Evolutionary conservation across 92 coral and sea anemone species (phyloP), one percentile per base, ranked within the genome.

Genomic region (Epizoanthus illoricatus): DNA sequence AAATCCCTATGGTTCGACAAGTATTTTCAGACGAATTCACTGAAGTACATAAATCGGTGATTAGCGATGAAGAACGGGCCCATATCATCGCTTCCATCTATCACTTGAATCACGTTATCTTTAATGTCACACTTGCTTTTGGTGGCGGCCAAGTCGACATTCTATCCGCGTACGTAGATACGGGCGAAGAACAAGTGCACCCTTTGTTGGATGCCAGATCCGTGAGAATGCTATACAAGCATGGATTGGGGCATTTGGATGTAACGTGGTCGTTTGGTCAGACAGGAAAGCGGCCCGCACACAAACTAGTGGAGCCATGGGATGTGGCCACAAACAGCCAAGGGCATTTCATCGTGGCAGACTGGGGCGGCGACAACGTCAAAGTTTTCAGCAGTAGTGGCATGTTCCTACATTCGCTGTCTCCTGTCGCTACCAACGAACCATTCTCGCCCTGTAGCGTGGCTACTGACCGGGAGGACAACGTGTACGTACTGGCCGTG

Each of bases 341-440:
- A 6, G 90, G 88, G 1, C 79, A 80, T 4, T 89, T 75, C 64
- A 72, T 83, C 9, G 88, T 89, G n/a, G 88, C 86, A 24, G 90
- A 87, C 84, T 13, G 70, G 47, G 57, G 49, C 0, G 90, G 84
- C 43, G 41, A 73, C 41, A 66, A 42, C n/a, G 80, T 89, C 5
- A 89, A 89, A 63, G 80, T 87, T 17, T 89, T 82, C 42, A 81
- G 78, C 79, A 64, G 47, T 45, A 18, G 49, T 21, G 92, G 92
- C 24, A 42, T 55, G 60, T 89, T 87, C 76, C 79, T 83, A 36
- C 11, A 36, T 47, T 62, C 42, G n/a, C 70, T 89, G 41, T 21
- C 69, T 63, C 81, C 73, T 7, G 68, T 42, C 61, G 69, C 19
- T 13, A 63, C 11, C 40, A 41, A 43, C 68, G 61, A n/a, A 5